Percentiles rank a stretch among this genome's conserved stretches.
Conservation (phyloP, 2,888 invertebrate genomes). For the Charanyca ferruginea region DNA sequence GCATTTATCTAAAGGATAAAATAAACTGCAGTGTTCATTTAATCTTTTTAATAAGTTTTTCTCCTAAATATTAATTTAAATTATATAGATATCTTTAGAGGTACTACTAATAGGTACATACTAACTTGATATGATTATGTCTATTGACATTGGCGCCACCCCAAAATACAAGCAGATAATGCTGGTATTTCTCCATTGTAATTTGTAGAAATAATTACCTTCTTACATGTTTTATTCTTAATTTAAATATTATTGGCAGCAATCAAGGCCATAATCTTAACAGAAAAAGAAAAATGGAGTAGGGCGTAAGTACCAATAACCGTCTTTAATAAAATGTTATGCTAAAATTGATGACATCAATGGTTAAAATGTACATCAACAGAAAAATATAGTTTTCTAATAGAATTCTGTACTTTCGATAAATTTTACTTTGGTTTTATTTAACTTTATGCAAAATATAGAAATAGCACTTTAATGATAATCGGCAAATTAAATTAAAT, state of each 20-base stretch:
- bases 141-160: conserved; percentile 29
- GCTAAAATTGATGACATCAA: not conserved
- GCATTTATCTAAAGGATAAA: conserved; percentile 1
- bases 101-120: too few species aligned
- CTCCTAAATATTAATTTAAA: too few species aligned
- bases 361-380: too few species aligned
- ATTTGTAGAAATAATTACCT: not conserved
- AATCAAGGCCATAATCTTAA: too few species aligned
- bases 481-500: too few species aligned
- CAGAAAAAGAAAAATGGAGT: not conserved
- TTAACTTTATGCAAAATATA: not conserved
- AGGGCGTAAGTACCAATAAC: conserved; percentile 24
- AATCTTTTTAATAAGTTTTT: not conserved
- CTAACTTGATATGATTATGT: not conserved
- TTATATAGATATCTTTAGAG: too few species aligned
- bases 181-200: not conserved
- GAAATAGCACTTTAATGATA: too few species aligned
- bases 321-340: not conserved
- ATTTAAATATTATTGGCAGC: not conserved
- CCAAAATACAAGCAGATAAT: not conserved
- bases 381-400: too few species aligned
- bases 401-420: not conserved
- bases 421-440: not conserved
- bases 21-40: not conserved
- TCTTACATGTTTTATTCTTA: not conserved